Conservation (phyloP, 1,140 invertebrate species). For the Acromyrmex charruanus region DNA sequence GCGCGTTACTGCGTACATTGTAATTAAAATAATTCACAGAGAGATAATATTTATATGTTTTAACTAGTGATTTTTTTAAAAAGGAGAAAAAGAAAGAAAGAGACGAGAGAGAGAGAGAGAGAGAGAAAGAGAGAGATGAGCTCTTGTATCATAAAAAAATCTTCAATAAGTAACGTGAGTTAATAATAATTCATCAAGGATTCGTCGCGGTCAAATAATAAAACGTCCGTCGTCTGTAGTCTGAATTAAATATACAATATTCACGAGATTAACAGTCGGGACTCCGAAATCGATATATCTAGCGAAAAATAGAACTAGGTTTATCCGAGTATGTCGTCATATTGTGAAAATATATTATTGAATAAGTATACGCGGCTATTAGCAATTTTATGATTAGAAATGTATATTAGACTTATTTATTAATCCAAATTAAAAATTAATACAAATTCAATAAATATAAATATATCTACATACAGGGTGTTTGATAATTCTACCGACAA, state of each 20-base stretch:
- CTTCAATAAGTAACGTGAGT: constrained; percentile 43
- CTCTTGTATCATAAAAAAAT: background rate
- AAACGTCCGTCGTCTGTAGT: constrained; percentile 24
- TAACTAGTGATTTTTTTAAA: too few species aligned
- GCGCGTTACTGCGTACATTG: background rate
- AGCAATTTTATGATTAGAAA: background rate
- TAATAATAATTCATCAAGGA: constrained; percentile 29
- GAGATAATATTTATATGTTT: too few species aligned
- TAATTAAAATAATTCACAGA: background rate
- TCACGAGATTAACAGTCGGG: constrained; percentile 23
- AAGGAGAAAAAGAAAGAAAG: too few species aligned
- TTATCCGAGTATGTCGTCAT: background rate
- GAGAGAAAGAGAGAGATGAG: too few species aligned
- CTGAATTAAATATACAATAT: constrained; percentile 38
- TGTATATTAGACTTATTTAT: background rate
- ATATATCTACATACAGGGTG: too few species aligned
- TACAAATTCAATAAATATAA: background rate
- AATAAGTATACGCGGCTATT: background rate
- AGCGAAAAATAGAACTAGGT: constrained; percentile 20
- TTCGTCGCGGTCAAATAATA: constrained; percentile 13
- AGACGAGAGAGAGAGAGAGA: too few species aligned
- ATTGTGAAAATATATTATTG: background rate
- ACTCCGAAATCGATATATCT: constrained; percentile 32
- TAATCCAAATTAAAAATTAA: background rate
- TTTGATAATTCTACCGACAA: too few species aligned